A percentile compares a stretch with the other conserved stretches of the same genome.
phyloP scores from a whole-genome alignment of 1,140 invertebrate species.

The Ostrea denselamellosa region DNA sequence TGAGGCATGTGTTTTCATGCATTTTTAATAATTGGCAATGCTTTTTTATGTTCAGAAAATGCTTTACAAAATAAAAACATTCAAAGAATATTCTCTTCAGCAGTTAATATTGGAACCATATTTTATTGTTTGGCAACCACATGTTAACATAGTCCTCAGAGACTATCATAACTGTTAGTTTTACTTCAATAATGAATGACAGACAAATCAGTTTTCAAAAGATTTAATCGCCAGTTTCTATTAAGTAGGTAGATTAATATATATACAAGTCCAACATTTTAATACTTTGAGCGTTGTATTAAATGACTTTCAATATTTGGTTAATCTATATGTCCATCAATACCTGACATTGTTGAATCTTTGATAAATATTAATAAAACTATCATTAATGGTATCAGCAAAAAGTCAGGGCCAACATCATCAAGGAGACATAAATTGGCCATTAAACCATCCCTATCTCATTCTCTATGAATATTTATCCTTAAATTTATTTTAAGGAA shows the following conservation, averaged over 20 bases:
- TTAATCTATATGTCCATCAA: constrained; percentile 19
- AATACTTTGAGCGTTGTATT: background rate
- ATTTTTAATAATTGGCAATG: background rate
- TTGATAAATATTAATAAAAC: constrained; percentile 25
- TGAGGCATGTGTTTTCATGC: background rate
- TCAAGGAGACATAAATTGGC: constrained; percentile 19
- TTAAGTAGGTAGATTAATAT: too few relatives aligned
- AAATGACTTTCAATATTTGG: background rate
- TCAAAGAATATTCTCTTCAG: constrained; percentile 9
- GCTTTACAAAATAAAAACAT: background rate
- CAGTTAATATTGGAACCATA: background rate
- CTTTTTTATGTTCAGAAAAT: constrained; percentile 5
- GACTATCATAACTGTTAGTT: background rate
- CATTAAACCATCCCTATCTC: constrained; percentile 27
- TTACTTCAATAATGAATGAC: background rate
- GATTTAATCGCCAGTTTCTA: background rate
- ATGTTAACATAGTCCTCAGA: constrained; percentile 6
- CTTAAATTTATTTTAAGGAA: constrained; percentile 28
- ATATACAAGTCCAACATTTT: background rate
- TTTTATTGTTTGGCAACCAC: constrained; percentile 15
- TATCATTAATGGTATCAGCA: constrained; percentile 5
- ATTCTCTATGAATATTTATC: constrained; percentile 31
- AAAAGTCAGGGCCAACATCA: constrained; percentile 7
- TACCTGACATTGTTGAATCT: background rate
- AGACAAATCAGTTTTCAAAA: background rate